Base-by-base conservation (phyloP, 2,888 invertebrate genomes). In the Apodemia duryi region DNA sequence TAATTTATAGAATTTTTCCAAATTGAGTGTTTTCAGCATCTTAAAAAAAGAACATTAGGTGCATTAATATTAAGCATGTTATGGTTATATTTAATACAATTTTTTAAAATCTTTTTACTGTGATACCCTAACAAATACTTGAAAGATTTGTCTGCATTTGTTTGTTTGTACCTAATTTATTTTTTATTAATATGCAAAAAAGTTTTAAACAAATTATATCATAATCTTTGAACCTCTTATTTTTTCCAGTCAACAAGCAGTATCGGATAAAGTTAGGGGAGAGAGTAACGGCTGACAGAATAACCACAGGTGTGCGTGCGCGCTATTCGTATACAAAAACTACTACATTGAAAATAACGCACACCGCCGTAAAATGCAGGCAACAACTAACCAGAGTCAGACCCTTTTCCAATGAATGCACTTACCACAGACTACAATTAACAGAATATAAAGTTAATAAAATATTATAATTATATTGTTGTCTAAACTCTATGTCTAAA, bases 391-490 rank as follows among this genome's bases (percentile, higher is more conserved):
- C 69, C 70, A 69, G 21, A 21, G 21, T 21, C 21, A 21, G 74
- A 72, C 75, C 75, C 74, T 75, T 73, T 71, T 74, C 72, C 73
- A 72, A 72, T 71, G 73, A 76, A 70, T 76, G 76, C 75, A 75
- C 71, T 74, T 68, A 71, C 64, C 72, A 74, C 69, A 76, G 75
- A 68, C 61, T 71, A 63, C 2, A 21, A 6, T 21, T 51, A 49
- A 49, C 49, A 49, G n/a, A 49, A 49, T n/a, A n/a, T n/a, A 13
- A 38, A 9, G 9, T 9, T 38, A 38, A 9, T 38, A 9, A 38
- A 38, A 38, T 21, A 9, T 9, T 32, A 38, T 9, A 9, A 2
- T 38, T 32, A 32, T 2, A 32, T 32, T 21, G 1, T 21, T 21
- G 21, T 21, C 21, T 21, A 21, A 21, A 21, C 21, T 21, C 21